phyloP scores from a whole-genome alignment of 1,140 invertebrate species.

The Galleria mellonella region DNA sequence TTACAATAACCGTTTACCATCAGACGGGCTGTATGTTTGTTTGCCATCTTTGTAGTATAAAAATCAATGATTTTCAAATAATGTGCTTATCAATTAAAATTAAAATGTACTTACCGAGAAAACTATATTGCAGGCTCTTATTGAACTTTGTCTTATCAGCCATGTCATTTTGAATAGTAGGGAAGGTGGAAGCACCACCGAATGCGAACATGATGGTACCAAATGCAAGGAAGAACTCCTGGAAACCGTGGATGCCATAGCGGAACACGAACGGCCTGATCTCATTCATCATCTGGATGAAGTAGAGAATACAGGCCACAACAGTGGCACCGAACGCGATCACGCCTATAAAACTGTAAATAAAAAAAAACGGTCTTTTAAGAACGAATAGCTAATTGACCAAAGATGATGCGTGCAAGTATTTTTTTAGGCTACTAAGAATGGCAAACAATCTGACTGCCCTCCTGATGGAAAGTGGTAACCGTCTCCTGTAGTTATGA shows the following conservation, averaged over 20 bases:
- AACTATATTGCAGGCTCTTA: slow-evolving; percentile 71
- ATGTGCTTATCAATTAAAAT: too few relatives aligned
- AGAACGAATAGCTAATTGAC: background rate
- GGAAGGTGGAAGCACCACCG: slow-evolving; percentile 81
- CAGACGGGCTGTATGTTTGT: too few relatives aligned
- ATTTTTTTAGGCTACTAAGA: too few relatives aligned
- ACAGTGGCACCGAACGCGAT: slow-evolving; percentile 76
- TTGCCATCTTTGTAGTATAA: too few relatives aligned
- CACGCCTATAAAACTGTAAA: slow-evolving; percentile 53
- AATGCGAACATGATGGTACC: slow-evolving; percentile 81
- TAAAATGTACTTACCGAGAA: slow-evolving; percentile 58
- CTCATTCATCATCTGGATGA: slow-evolving; percentile 75
- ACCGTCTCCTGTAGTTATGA: too few relatives aligned
- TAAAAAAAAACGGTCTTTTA: too few relatives aligned
- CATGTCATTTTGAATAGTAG: slow-evolving; percentile 84
- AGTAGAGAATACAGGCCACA: slow-evolving; percentile 75
- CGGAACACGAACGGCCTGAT: slow-evolving; percentile 46
- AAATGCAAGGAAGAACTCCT: slow-evolving; percentile 78
- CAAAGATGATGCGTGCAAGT: too few relatives aligned
- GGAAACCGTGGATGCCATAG: slow-evolving; percentile 52
- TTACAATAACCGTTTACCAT: too few relatives aligned
- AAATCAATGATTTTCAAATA: too few relatives aligned
- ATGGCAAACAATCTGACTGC: too few relatives aligned
- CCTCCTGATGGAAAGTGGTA: too few relatives aligned
- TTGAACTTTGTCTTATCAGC: slow-evolving; percentile 75